Base-by-base conservation (phyloP, 2,797 vertebrate species). In the Acipenser ruthenus region DNA sequence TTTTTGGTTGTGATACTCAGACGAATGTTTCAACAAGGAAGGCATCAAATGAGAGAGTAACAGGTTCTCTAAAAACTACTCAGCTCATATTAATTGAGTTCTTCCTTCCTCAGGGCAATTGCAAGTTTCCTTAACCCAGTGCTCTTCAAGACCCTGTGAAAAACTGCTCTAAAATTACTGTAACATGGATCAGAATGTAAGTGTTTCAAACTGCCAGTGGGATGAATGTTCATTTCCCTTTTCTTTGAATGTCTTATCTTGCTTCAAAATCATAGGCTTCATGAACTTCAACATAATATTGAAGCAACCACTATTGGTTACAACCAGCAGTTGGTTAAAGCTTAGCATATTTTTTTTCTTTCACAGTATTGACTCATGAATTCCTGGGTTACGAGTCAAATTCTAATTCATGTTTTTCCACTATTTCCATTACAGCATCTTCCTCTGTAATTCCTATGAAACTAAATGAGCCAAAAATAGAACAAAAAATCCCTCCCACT, bases 391-490 rank as follows among this genome's bases (percentile, higher is more conserved):
- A 61, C 11, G 51, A 67, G 58, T n/a, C 55, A 58, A 58, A 58
- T n/a, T 58, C 8, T 4, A n/a, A 67, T 23, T 18, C 6, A 48
- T 61, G 53, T 50, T 50, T 23, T 67, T 13, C 37, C 58, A 37
- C 37, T 37, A 5, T 37, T 37, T 37, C 59, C 58, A 51, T 37
- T 49, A 51, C 51, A 8, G 12, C 50, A 13, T 49, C 50, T 67
- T 67, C 59, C 65, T 49, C 47, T 18, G 58, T 67, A 67, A 67
- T 67, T 67, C n/a, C 65, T 60, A 67, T 56, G 65, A 67, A 60
- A 58, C 50, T 60, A 15, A 47, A 60, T 8, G n/a, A 66, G 56
- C 65, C 62, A 47, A 59, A 60, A 23, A 51, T 18, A 53, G 53
- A 10, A 56, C 62, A n/a, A 49, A 68, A 50, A 61, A 68, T 37